phyloP scores from a whole-genome alignment of 2,113 vertebrate species.

The Bufo bufo region DNA sequence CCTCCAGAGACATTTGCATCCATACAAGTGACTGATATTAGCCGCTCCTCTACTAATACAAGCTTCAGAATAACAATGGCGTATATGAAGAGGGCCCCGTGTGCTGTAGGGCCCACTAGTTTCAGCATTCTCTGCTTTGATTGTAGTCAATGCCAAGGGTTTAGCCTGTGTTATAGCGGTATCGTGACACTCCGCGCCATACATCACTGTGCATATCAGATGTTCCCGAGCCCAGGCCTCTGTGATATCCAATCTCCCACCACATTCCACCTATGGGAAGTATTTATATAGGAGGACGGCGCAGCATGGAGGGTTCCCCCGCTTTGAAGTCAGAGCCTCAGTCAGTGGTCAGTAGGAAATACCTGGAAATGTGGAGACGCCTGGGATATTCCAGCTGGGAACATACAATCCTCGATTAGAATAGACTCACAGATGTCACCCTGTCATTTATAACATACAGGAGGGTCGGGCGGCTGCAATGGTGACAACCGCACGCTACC shows the following conservation, averaged over 20 bases:
- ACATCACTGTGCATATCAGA: neutral
- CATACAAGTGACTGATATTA: too few relatives aligned
- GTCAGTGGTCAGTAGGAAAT: neutral
- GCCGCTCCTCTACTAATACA: neutral
- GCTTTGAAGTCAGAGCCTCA: neutral
- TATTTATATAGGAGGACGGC: neutral
- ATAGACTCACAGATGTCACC: neutral
- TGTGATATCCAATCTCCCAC: neutral
- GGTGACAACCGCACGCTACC: neutral
- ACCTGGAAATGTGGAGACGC: neutral
- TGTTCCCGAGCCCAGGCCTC: neutral
- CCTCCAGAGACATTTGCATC: too few relatives aligned
- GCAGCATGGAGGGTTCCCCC: neutral
- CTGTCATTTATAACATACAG: neutral
- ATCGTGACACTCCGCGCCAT: neutral
- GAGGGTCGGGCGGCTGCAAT: neutral
- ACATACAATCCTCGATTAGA: neutral
- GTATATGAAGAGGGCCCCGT: too few relatives aligned
- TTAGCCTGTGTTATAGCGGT: neutral
- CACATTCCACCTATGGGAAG: neutral
- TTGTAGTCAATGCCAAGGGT: neutral
- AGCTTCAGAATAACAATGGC: too few relatives aligned
- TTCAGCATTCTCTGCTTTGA: neutral
- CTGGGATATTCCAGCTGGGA: neutral
- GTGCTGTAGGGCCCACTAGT: neutral